Percentiles rank a stretch among this genome's conserved stretches.
Conservation (phyloP, 2,888 invertebrate genomes). For the Lasioglossum figueresi region DNA sequence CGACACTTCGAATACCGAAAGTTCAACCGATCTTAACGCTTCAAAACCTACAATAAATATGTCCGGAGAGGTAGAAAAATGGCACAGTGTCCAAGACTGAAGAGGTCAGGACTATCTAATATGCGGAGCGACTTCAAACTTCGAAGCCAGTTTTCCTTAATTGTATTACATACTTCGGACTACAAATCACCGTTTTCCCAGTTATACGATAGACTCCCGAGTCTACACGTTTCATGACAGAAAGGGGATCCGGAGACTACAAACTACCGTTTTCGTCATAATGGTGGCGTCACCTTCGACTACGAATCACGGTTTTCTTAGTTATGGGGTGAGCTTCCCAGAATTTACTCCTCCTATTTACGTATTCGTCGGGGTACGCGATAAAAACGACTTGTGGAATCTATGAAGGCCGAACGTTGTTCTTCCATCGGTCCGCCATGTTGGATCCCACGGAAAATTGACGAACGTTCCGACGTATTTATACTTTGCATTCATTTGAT, state of each 20-base stretch:
- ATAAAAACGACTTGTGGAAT: background rate
- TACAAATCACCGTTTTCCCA: conserved; percentile 19
- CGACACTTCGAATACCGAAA: background rate
- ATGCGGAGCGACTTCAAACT: background rate
- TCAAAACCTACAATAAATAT: background rate
- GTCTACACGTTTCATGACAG: conserved; percentile 20
- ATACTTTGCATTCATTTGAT: background rate
- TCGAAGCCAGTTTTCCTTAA: background rate
- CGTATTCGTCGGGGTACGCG: background rate
- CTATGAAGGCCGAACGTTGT: background rate
- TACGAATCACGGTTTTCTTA: conserved; percentile 6
- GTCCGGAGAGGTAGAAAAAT: background rate
- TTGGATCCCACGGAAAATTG: background rate
- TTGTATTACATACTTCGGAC: conserved; percentile 10
- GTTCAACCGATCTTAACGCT: background rate
- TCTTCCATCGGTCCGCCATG: background rate
- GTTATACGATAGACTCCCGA: conserved; percentile 17
- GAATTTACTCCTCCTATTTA: background rate
- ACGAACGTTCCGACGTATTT: background rate
- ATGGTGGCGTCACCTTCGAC: background rate
- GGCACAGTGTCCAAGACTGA: background rate
- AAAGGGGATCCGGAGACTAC: conserved; percentile 14
- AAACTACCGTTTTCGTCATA: conserved; percentile 26
- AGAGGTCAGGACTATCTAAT: background rate
- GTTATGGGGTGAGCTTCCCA: background rate